phyloP scores from a whole-genome alignment of 92 coral and sea anemone genomes.

The Meandrina meandrites region DNA sequence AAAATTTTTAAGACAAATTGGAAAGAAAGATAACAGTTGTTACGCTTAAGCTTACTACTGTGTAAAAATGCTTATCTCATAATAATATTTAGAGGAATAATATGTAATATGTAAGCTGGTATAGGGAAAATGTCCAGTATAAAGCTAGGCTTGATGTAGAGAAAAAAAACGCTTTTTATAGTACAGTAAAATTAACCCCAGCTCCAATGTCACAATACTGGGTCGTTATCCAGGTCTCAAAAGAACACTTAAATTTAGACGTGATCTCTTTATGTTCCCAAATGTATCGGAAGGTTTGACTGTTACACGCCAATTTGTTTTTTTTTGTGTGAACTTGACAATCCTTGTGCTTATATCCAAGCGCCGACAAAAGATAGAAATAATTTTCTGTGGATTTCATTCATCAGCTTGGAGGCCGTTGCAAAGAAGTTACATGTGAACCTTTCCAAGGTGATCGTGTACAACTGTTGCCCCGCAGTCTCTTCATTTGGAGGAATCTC shows the following conservation, averaged over 20 bases:
- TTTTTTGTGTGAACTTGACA: background rate
- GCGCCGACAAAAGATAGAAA: background rate
- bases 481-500: conserved; percentile 58
- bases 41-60: background rate
- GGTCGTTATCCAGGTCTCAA: background rate
- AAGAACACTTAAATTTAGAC: background rate
- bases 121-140: background rate
- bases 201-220: background rate
- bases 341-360: background rate
- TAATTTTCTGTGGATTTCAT: background rate
- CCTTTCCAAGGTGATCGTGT: conserved; percentile 88
- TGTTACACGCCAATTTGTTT: background rate
- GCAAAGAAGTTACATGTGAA: conserved; percentile 85
- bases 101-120: no score
- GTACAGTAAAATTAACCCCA: background rate
- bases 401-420: conserved; percentile 77
- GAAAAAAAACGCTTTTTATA: background rate
- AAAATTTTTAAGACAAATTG: background rate
- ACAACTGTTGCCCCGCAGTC: conserved; percentile 94
- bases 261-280: background rate
- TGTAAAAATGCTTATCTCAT: no score
- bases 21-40: background rate
- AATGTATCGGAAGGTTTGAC: background rate
- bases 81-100: no score
- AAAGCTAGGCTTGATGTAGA: background rate